A percentile compares a stretch with the other conserved stretches of the same genome.
Evolutionary conservation across 2,888 invertebrate genomes (phyloP).

Genomic region (Synanthedon vespiformis): DNA sequence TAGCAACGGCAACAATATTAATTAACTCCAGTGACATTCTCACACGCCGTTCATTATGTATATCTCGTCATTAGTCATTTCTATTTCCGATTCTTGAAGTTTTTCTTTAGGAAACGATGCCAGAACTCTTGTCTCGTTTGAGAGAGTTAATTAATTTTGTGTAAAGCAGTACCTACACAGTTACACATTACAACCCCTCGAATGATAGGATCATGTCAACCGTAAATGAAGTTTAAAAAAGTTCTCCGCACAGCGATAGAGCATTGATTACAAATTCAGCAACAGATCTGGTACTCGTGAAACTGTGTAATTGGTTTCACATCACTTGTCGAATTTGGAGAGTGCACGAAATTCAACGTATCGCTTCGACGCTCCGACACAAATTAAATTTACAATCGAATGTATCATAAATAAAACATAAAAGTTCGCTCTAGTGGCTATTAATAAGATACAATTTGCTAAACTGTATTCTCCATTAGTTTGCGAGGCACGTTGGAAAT

Average conservation of each 20-base stretch:
- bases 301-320: constrained; percentile 16
- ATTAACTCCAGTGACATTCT: constrained; percentile 53
- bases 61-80: constrained; percentile 52
- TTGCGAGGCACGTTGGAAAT: constrained; percentile 49
- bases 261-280: constrained; percentile 5
- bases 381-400: constrained; percentile 42
- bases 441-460: constrained; percentile 51
- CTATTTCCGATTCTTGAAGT: constrained; percentile 59
- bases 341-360: neutral
- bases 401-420: constrained; percentile 58
- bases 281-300: constrained; percentile 9
- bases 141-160: constrained; percentile 56
- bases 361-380: constrained; percentile 13
- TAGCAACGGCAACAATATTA: constrained; percentile 39
- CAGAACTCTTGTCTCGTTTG: constrained; percentile 41
- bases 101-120: constrained; percentile 41
- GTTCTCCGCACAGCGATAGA: neutral
- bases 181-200: constrained; percentile 13
- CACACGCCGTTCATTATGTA: constrained; percentile 56
- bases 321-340: constrained; percentile 5
- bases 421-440: constrained; percentile 15
- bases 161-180: constrained; percentile 35
- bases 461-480: constrained; percentile 50
- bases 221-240: neutral
- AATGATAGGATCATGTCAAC: constrained; percentile 10